Base-by-base conservation (phyloP, 2,888 invertebrate species). In the Lasioglossum lativentre region DNA sequence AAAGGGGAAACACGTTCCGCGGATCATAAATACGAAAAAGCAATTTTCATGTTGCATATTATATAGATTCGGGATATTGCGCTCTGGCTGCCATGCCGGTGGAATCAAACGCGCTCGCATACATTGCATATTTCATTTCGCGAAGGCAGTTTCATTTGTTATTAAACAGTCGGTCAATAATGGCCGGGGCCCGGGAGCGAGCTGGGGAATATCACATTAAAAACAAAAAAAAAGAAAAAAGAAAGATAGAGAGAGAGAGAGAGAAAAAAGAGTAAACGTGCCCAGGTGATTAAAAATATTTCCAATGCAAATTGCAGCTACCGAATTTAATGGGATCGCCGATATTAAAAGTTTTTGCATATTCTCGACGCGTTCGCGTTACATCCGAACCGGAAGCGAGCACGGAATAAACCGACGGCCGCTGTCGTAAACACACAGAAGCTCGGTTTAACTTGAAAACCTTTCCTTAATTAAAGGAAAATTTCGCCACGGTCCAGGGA, bases 141-240 rank as follows among this genome's bases (percentile, higher is more conserved):
- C 42, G 38, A 80, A 80, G 75, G 80, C 75, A 47, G 75, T 80
- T 75, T 63, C 75, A 27, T 75, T 63, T 45, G n/a, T 59, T 71
- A 71, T 47, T 40, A 47, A 73, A 73, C 45, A 42, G 70, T 45
- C 45, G 40, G 4, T 14, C 63, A 30, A 71, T 71, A 75, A 80
- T 70, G 59, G 45, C 59, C 42, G 42, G 76, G n/a, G 0, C 16
- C 30, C 30, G 23, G 40, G 23, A 34, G 19, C 38, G 68, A 23
- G 23, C 59, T 12, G 38, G 68, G n/a, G 6, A 19, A 47, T 38
- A 10, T 4, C 30, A 16, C 38, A 52, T 74, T 56, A 42, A 23
- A 75, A 59, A 75, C 23, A 34, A 56, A 27, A 30, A 5, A 27
- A 5, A 14, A 45, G 16, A 5, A 59, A 5, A 52, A 5, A 52